Percentiles rank a stretch among this genome's conserved stretches.
Evolutionary conservation across 2,797 vertebrate species (phyloP).

Genomic region (Lophius americanus): DNA sequence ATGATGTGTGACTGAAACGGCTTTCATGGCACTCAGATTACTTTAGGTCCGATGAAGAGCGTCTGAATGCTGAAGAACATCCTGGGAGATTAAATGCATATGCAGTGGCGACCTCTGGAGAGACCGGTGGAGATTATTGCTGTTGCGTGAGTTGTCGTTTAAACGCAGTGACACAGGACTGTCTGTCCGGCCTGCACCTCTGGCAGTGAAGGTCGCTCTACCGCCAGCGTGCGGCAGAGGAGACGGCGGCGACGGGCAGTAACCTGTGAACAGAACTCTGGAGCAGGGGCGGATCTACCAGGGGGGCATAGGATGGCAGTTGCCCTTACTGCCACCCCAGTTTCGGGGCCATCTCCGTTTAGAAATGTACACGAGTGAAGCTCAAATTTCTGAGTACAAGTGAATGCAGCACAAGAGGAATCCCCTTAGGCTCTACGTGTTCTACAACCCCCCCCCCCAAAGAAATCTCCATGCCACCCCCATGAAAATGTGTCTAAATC

Average conservation of each 20-base stretch:
- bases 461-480: too few relatives aligned
- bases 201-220: constrained; percentile 64
- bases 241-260: constrained; percentile 54
- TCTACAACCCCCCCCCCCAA: too few relatives aligned
- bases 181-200: constrained; percentile 54
- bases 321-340: too few relatives aligned
- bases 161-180: constrained; percentile 71
- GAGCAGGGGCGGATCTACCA: neutral
- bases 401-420: too few relatives aligned
- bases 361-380: too few relatives aligned
- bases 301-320: too few relatives aligned
- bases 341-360: too few relatives aligned
- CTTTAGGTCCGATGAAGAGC: neutral
- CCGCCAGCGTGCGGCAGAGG: constrained; percentile 47
- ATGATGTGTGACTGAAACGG: constrained; percentile 13
- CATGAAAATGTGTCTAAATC: too few relatives aligned
- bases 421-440: too few relatives aligned
- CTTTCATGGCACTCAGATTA: constrained; percentile 10
- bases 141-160: constrained; percentile 60
- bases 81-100: constrained; percentile 40
- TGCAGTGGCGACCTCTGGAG: constrained; percentile 51
- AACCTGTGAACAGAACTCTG: constrained; percentile 37
- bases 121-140: constrained; percentile 79
- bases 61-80: constrained; percentile 3
- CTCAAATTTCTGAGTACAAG: too few relatives aligned